Conservation (phyloP, 2,113 vertebrate species). For the Fukomys damarensis region DNA sequence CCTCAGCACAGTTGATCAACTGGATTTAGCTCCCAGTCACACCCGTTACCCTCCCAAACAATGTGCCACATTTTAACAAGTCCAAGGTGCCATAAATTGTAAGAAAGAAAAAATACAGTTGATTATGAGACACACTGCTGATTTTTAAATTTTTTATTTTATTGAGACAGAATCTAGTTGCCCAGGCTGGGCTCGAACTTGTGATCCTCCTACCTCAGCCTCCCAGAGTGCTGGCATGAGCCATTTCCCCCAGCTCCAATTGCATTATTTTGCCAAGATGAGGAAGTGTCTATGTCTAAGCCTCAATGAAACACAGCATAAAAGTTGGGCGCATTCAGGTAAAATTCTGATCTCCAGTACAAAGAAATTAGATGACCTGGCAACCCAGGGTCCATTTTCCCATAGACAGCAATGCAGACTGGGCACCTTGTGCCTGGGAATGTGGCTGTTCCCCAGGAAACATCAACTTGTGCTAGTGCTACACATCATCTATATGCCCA, state of each 20-base stretch:
- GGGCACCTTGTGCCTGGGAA: neutral
- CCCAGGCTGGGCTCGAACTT: neutral
- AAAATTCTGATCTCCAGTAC: neutral
- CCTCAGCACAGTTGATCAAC: neutral
- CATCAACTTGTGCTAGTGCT: neutral
- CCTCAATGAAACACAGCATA: neutral
- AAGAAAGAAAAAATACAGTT: neutral
- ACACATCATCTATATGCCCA: neutral
- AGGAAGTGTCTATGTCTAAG: neutral
- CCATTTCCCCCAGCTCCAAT: neutral
- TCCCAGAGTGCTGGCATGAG: neutral
- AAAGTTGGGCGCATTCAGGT: neutral
- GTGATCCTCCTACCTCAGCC: neutral
- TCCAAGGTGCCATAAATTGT: neutral
- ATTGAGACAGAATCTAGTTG: neutral
- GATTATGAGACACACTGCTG: neutral
- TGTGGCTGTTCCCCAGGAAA: fast-evolving
- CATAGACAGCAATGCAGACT: neutral
- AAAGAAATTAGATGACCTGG: neutral
- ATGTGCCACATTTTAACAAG: neutral
- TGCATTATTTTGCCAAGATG: neutral
- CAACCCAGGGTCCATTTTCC: neutral
- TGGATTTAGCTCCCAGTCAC: neutral
- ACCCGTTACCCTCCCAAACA: neutral
- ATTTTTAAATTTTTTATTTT: neutral